Base-by-base conservation (phyloP, 2,797 vertebrate species). In the Momotus momota region DNA sequence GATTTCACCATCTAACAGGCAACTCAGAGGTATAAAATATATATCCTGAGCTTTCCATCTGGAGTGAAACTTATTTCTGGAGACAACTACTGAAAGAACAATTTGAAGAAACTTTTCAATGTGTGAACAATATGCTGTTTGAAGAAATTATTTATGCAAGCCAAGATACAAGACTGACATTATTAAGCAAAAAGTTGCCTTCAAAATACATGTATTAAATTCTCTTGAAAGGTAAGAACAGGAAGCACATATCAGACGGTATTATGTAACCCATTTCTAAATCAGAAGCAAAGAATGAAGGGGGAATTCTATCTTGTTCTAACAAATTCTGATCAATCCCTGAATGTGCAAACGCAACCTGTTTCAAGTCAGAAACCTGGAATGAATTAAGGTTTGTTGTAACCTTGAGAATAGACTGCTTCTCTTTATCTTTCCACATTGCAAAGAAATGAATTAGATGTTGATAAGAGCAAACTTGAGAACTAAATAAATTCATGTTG, bases 301-400 rank as follows among this genome's bases (percentile, higher is more conserved):
- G 26, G 45, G 78, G 86, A 94, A 73, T 91, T 82, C 11, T 33
- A 33, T 38, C 83, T 88, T 80, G 66, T 85, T 94, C 86, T 81
- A 33, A 64, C 31, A 70, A 90, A 81, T 48, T 14, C 25, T 27
- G 65, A 90, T 88, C 82, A 72, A 16, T 67, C 73, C 78, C 90
- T 61, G 69, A 57, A 74, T 8, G 49, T 66, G 80, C 62, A 86
- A 72, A 58, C 7, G 9, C 17, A 26, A 66, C 55, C n/a, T 62
- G 58, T 35, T 93, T 43, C 54, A 38, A 86, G 58, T 21, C 81
- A 86, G 74, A 85, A 54, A 62, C 40, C 66, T 75, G 88, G 55
- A 62, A 82, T 19, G 18, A 77, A 64, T 90, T 41, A 35, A 70
- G 55, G 55, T 21, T 19, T 38, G 81, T 18, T 84, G 48, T 64